Percentiles rank a stretch among this genome's conserved stretches.
These are phyloP conservation scores for Microcebus tavaratra DNA, from an alignment of 2,113 vertebrate species.

Conservation along the genomic window DNA sequence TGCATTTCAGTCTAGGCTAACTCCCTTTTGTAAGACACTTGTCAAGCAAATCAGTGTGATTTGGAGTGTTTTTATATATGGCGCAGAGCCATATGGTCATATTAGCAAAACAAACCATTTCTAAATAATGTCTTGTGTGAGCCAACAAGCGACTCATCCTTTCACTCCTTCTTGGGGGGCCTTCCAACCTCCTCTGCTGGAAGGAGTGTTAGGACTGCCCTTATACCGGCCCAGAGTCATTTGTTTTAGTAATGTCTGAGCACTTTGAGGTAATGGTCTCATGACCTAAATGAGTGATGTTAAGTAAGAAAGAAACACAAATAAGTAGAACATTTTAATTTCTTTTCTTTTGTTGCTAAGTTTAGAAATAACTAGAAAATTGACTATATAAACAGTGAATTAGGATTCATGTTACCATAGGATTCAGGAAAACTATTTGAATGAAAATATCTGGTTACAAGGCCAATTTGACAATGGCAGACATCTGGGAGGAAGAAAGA, in stretches of 20 bases:
- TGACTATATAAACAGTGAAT: constrained; percentile 59
- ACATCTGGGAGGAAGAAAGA: neutral
- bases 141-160: constrained; percentile 82
- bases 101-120: constrained; percentile 85
- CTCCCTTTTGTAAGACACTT: constrained; percentile 70
- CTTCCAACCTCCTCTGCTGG: constrained; percentile 58
- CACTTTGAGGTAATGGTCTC: constrained; percentile 82
- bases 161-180: constrained; percentile 68
- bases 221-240: constrained; percentile 76
- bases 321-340: neutral
- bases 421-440: neutral
- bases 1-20: neutral
- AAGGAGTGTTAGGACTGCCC: constrained; percentile 77
- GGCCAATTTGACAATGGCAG: constrained; percentile 25
- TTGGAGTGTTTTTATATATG: constrained; percentile 81
- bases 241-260: constrained; percentile 87
- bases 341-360: neutral
- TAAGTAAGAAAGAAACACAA: constrained; percentile 75
- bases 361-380: constrained; percentile 71
- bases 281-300: constrained; percentile 66
- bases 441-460: constrained; percentile 18
- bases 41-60: constrained; percentile 75
- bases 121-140: constrained; percentile 81
- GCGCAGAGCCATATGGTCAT: constrained; percentile 75
- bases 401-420: neutral